A percentile compares a stretch with the other conserved stretches of the same genome.
Conservation (phyloP, 1,140 invertebrate genomes). For the Bombus affinis region DNA sequence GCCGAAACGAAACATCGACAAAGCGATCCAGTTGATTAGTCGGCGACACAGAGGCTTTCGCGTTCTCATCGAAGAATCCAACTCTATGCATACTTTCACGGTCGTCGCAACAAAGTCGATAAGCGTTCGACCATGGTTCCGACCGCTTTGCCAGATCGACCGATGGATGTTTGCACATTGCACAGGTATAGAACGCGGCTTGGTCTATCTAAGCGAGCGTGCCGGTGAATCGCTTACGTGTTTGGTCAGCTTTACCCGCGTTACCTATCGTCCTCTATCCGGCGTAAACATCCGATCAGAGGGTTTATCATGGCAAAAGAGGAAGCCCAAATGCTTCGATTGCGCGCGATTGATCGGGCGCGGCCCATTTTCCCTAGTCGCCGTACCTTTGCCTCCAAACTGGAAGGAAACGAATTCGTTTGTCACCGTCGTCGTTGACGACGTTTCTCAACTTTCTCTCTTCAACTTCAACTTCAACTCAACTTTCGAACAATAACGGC, state of each 20-base stretch:
- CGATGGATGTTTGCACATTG: slow-evolving; percentile 7
- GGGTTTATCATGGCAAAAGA: slow-evolving; percentile 23
- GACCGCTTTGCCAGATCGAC: slow-evolving; percentile 27
- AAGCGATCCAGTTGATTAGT: neutral
- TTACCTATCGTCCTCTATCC: slow-evolving; percentile 13
- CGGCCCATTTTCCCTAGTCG: neutral
- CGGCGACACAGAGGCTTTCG: neutral
- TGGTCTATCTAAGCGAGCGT: slow-evolving; percentile 13
- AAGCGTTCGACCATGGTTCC: slow-evolving; percentile 18
- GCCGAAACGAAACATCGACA: neutral
- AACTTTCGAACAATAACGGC: too few relatives aligned
- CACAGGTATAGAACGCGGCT: neutral
- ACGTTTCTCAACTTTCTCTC: too few relatives aligned
- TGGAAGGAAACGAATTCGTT: neutral
- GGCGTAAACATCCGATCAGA: slow-evolving; percentile 40
- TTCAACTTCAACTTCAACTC: too few relatives aligned
- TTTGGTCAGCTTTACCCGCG: slow-evolving; percentile 16
- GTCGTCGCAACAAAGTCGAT: neutral
- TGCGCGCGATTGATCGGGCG: too few relatives aligned
- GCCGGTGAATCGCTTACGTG: slow-evolving; percentile 35
- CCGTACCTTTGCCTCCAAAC: neutral
- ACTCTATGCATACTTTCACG: neutral
- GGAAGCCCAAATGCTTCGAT: neutral
- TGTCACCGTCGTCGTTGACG: too few relatives aligned
- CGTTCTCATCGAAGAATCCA: neutral